Evolutionary conservation across 2,113 vertebrate genomes (phyloP).

Genomic region (Chionodraco myersi): DNA sequence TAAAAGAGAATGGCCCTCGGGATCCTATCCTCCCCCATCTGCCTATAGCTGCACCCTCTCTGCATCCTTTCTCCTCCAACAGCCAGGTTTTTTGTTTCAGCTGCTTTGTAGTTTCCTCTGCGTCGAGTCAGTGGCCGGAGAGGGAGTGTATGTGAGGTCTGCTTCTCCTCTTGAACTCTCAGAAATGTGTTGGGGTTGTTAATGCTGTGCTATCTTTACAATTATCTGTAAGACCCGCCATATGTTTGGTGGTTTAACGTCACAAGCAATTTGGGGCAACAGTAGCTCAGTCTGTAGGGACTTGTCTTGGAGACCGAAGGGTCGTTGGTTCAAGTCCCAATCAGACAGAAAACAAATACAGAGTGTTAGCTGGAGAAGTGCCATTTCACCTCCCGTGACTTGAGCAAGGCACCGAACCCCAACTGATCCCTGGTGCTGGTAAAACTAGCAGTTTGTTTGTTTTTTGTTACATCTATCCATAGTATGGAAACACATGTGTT

Average conservation of each 20-base stretch:
- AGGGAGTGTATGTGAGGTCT: slow-evolving; percentile 13
- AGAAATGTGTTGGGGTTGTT: slow-evolving; percentile 3
- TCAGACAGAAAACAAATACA: no score
- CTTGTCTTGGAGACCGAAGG: no score
- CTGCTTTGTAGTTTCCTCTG: slow-evolving; percentile 48
- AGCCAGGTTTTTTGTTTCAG: slow-evolving; percentile 56
- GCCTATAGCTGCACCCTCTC: slow-evolving; percentile 34
- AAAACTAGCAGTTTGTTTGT: no score
- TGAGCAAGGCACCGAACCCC: no score
- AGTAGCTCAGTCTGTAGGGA: no score
- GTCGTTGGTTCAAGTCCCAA: no score
- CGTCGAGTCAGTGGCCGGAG: slow-evolving; percentile 42
- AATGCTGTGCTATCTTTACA: background rate
- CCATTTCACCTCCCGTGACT: no score
- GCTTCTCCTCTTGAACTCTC: slow-evolving; percentile 18
- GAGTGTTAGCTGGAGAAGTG: no score
- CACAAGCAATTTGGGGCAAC: background rate
- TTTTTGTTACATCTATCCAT: no score
- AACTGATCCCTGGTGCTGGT: no score
- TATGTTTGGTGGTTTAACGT: background rate
- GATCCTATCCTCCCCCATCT: slow-evolving; percentile 34
- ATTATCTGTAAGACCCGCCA: background rate
- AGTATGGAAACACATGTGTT: no score
- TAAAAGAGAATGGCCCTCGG: slow-evolving; percentile 52
- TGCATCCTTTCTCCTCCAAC: slow-evolving; percentile 47